Percentiles rank a stretch among this genome's conserved stretches.
These are phyloP conservation scores for Anastrepha obliqua DNA, from an alignment of 1,140 invertebrate genomes.

Conservation along the genomic window DNA sequence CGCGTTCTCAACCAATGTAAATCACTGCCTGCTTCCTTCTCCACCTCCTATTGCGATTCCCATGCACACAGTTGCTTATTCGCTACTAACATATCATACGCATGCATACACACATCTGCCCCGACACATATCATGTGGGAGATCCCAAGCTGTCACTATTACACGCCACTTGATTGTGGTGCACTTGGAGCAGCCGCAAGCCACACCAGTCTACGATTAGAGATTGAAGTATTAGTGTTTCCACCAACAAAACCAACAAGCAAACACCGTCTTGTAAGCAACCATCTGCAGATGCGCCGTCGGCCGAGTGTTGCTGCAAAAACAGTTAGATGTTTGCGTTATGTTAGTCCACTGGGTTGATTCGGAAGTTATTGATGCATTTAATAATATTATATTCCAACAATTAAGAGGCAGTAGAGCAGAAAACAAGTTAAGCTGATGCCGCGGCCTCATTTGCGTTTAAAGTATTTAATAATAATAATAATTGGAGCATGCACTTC, in stretches of 20 bases:
- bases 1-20: no score
- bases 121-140: background rate
- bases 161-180: no score
- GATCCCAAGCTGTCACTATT: background rate
- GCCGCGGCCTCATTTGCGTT: no score
- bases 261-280: background rate
- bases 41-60: background rate
- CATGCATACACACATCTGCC: background rate
- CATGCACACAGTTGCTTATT: background rate
- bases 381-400: constrained; percentile 22
- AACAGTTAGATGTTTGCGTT: no score
- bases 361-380: background rate
- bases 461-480: no score
- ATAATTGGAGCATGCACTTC: no score
- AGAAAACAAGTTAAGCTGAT: no score
- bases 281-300: background rate
- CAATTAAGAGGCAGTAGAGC: background rate
- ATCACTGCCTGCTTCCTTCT: no score
- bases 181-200: background rate
- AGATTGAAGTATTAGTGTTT: no score
- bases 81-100: background rate
- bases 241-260: background rate
- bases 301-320: background rate
- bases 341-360: background rate
- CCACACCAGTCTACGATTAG: background rate